Evolutionary conservation across 2,113 vertebrate species (phyloP).

Genomic region (Stegastes partitus): DNA sequence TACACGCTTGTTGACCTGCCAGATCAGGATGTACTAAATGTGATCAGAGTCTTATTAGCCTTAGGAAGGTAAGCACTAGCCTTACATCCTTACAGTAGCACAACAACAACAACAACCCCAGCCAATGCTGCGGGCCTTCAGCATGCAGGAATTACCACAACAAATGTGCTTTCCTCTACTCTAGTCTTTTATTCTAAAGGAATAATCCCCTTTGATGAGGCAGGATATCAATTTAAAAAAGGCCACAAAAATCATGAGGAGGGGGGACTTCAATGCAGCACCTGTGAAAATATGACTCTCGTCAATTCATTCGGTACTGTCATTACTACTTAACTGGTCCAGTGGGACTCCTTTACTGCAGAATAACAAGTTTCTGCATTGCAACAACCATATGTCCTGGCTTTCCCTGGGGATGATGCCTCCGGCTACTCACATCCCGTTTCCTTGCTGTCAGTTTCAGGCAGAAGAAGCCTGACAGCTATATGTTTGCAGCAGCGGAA

Average conservation of each 20-base stretch:
- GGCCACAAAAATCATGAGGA: constrained; percentile 31
- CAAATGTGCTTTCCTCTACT: neutral
- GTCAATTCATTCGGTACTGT: constrained; percentile 70
- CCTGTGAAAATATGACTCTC: constrained; percentile 70
- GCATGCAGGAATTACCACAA: neutral
- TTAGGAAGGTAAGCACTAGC: constrained; percentile 50
- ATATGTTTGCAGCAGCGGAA: constrained; percentile 37
- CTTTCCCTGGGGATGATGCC: constrained; percentile 60
- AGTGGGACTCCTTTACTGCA: constrained; percentile 68
- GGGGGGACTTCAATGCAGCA: constrained; percentile 39
- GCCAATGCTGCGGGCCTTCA: neutral
- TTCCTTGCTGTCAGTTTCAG: constrained; percentile 65
- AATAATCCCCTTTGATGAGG: constrained; percentile 19
- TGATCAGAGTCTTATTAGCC: constrained; percentile 75
- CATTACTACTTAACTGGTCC: constrained; percentile 80
- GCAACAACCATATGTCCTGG: constrained; percentile 80
- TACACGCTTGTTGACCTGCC: constrained; percentile 78
- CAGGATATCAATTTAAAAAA: constrained; percentile 25
- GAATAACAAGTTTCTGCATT: constrained; percentile 79
- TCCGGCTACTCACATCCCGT: constrained; percentile 56
- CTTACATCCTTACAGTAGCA: constrained; percentile 21
- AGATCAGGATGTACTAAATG: constrained; percentile 69
- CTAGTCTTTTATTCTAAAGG: neutral
- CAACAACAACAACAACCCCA: constrained; percentile 1
- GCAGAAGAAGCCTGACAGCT: constrained; percentile 58